Percentiles rank a stretch among this genome's conserved stretches.
Evolutionary conservation across 92 coral and sea anemone species (phyloP).

Genomic region (Pocillopora grandis): DNA sequence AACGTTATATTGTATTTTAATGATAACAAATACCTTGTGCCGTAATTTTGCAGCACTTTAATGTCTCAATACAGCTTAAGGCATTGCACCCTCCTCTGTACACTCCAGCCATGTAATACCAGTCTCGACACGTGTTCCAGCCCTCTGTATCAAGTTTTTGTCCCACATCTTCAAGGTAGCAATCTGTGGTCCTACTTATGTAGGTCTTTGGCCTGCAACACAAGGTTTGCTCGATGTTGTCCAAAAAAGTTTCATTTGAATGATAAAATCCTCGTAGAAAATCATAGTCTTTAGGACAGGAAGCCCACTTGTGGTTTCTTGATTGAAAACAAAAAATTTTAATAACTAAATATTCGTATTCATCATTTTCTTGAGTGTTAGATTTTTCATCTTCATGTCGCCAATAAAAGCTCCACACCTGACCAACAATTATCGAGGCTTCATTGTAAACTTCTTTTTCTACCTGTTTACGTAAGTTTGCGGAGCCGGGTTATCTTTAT

Average conservation of each 20-base stretch:
- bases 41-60: constrained; percentile 68
- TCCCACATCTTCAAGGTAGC: constrained; percentile 35
- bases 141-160: constrained; percentile 13
- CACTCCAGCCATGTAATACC: constrained; percentile 57
- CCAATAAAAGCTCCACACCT: too few species aligned
- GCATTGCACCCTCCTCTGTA: constrained; percentile 51
- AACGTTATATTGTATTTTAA: background rate
- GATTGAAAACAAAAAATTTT: background rate
- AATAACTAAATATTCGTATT: background rate
- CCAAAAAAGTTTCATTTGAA: constrained; percentile 19
- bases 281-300: constrained; percentile 49
- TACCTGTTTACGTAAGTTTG: too few species aligned
- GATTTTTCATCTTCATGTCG: background rate
- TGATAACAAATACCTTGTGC: constrained; percentile 9
- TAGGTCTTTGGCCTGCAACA: constrained; percentile 70
- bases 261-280: constrained; percentile 58
- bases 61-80: constrained; percentile 56
- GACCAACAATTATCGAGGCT: too few species aligned
- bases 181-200: constrained; percentile 36
- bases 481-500: too few species aligned
- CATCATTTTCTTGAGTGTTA: background rate
- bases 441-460: too few species aligned
- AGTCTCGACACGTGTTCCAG: constrained; percentile 30
- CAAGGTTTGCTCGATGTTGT: constrained; percentile 56
- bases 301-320: constrained; percentile 45